Conservation (phyloP, 1,140 invertebrate species). For the Popillia japonica region DNA sequence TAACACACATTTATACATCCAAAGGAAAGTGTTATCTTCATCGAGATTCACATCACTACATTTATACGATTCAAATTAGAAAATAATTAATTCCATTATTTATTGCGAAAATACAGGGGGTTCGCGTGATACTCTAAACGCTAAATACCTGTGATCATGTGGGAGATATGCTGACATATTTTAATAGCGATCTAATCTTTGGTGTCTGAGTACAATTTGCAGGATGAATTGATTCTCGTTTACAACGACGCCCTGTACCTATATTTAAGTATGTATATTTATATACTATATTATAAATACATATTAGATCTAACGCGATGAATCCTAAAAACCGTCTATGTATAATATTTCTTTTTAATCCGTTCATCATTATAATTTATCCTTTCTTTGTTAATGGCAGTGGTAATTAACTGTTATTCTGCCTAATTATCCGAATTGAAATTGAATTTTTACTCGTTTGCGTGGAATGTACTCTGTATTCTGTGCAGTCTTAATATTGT, state of each 20-base stretch:
- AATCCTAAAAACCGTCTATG: neutral
- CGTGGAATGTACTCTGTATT: neutral
- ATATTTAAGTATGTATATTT: no score
- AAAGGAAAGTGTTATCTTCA: no score
- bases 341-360: no score
- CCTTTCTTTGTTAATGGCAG: neutral
- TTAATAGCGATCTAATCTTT: neutral
- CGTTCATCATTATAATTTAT: neutral
- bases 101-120: slow-evolving; percentile 4
- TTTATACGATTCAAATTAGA: neutral
- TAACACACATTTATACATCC: neutral
- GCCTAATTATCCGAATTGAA: neutral
- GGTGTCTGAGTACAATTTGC: neutral
- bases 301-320: neutral
- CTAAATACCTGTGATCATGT: neutral
- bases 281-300: neutral
- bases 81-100: neutral
- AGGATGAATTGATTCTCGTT: neutral
- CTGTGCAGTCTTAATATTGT: neutral
- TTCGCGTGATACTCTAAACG: neutral
- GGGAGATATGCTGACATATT: neutral
- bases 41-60: no score
- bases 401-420: slow-evolving; percentile 21
- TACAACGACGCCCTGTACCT: neutral
- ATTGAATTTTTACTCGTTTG: slow-evolving; percentile 13